Evolutionary conservation across 2,113 vertebrate genomes (phyloP), one percentile per base, ranked within the genome.

Genomic region (Antidorcas marsupialis): DNA sequence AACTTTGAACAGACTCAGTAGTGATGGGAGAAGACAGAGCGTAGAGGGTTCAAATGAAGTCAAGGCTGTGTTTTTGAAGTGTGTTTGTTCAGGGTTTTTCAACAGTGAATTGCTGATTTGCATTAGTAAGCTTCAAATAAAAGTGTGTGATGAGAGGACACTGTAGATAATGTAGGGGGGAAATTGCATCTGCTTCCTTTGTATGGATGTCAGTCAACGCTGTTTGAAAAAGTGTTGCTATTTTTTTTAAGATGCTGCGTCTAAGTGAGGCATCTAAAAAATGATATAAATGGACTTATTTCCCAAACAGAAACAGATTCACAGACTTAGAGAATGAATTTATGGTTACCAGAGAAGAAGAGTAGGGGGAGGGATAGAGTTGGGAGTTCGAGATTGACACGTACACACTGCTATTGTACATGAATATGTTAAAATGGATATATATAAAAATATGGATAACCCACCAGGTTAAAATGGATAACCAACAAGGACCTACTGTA

Each of bases 81-180:
- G 91, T 89, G 91, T 95, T 93, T 76, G 39, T 28, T 87, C 21
- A 39, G 57, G 8, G 91, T 13, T 82, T 98, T 98, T 97, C 62
- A 96, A 96, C 93, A 98, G 13, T 87, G 96, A 97, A 97, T 95
- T 97, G 67, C 84, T 98, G 93, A 98, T 98, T 98, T 94, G 15
- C 53, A 93, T 98, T 95, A 98, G 90, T 82, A 30, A 97, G n/a
- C 36, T 45, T 86, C 84, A 97, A 98, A 98, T 96, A 94, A 98
- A 98, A 97, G n/a, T 85, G 43, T 55, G 55, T 15, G 55, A 62
- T n/a, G 28, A 91, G 33, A 64, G 95, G 91, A 92, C 43, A 47
- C 30, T 82, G 67, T 89, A 95, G 97, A 97, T 97, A 98, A 98
- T 33, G 85, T 85, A 15, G 79, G 83, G 59, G 11, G 71, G 64